Evolutionary conservation across 2,113 vertebrate genomes (phyloP), one percentile per base, ranked within the genome.

Genomic region (Eolophus roseicapilla): DNA sequence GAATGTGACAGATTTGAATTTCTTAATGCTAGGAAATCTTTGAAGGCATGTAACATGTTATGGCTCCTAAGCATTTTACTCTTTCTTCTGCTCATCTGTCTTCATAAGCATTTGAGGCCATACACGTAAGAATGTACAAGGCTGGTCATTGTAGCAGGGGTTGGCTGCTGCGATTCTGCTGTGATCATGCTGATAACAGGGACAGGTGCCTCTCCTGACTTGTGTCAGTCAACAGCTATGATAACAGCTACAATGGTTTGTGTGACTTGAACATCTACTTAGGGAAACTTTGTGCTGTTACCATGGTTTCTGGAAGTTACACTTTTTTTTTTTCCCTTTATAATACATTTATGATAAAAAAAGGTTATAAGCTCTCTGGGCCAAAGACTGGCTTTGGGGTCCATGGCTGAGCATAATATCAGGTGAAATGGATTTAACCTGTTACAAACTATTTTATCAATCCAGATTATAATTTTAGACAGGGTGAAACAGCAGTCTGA

Each of bases 1-100:
- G 11, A n/a, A 82, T 31, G 33, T 25, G 20, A 8, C 12, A 60
- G 17, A 62, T 73, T 65, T 49, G 20, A 10, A 63, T 67, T 86
- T 78, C 39, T n/a, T 62, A 52, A 60, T 90, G 7, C 13, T 52
- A 47, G 49, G 24, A 82, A 89, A 57, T 55, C 7, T 73, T 74
- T 1, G 1, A 74, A 57, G 9, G 3, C 31, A 37, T 13, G 11
- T 28, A 64, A 25, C 2, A 4, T 3, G 21, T 33, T 37, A 23
- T 33, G 17, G 5, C 28, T 84, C 28, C 31, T 75, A 64, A 68
- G 15, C 4, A 82, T n/a, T 65, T 88, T 14, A 29, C 8, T 52
- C 16, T 59, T 74, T 77, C 12, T 79, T 63, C 67, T 52, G 14
- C 13, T 85, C 18, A 44, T 79, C 17, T 27, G 4, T 35, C 52